Percentiles rank a stretch among this genome's conserved stretches.
Evolutionary conservation across 2,888 invertebrate species (phyloP).

Genomic region (Nineta flava): DNA sequence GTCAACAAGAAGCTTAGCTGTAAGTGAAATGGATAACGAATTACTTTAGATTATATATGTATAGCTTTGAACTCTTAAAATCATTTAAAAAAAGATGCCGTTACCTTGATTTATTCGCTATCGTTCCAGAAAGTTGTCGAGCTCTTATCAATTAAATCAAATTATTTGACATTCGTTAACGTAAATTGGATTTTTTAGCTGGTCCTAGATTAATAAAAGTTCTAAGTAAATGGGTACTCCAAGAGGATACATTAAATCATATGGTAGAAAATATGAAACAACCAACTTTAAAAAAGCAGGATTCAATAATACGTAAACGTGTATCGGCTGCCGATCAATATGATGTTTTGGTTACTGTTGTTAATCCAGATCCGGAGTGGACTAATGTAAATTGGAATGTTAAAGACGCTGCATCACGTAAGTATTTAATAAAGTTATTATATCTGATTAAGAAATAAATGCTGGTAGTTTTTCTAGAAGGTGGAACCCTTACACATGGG

Average conservation of each 20-base stretch:
- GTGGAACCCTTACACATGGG: not conserved
- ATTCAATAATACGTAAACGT: constrained; percentile 20
- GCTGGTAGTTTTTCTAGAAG: not conserved
- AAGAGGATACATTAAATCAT: constrained; percentile 28
- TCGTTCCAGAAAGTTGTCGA: no score
- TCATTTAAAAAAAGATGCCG: no score
- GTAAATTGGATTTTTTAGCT: constrained; percentile 21
- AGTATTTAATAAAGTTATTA: not conserved
- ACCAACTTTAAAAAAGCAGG: constrained; percentile 27
- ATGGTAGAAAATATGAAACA: constrained; percentile 27
- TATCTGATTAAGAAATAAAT: no score
- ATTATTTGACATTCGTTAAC: no score
- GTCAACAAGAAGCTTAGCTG: no score
- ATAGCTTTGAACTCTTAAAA: no score
- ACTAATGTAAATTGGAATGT: constrained; percentile 47
- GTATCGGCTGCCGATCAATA: constrained; percentile 45
- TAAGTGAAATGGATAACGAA: no score
- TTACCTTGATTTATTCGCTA: no score
- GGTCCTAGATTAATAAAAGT: constrained; percentile 32
- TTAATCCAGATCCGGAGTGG: constrained; percentile 65
- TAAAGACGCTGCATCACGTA: not conserved
- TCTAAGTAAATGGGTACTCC: constrained; percentile 36
- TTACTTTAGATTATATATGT: no score
- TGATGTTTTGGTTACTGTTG: constrained; percentile 66
- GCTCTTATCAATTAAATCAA: no score